These are phyloP conservation scores for Byasa hedistus DNA, from an alignment of 2,888 invertebrate species.

Conservation along the genomic window DNA sequence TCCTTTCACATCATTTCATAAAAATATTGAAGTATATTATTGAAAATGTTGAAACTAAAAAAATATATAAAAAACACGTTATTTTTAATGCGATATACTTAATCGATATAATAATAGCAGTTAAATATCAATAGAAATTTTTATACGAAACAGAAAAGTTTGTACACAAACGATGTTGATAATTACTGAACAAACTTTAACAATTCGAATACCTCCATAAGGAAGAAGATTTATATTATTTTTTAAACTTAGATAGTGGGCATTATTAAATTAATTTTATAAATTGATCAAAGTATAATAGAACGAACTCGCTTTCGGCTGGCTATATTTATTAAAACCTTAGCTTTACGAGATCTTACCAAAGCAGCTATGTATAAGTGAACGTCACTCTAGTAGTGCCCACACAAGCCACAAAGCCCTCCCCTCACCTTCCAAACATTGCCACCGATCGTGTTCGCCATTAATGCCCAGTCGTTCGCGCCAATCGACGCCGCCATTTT, in stretches of 20 bases:
- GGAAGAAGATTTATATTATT: neutral
- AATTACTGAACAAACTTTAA: no score
- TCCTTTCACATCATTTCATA: neutral
- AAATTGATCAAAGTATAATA: neutral
- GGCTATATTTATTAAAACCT: constrained; percentile 10
- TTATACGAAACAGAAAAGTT: no score
- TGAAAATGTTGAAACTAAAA: neutral
- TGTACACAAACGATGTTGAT: neutral
- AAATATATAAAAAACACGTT: neutral
- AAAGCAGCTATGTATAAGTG: constrained; percentile 47
- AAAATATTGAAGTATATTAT: neutral
- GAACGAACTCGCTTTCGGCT: neutral
- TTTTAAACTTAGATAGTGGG: neutral
- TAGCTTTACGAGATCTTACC: constrained; percentile 60
- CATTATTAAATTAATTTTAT: neutral
- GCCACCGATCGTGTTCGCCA: constrained; percentile 63
- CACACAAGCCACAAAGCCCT: constrained; percentile 61
- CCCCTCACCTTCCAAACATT: constrained; percentile 79
- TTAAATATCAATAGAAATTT: neutral
- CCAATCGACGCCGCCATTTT: constrained; percentile 76
- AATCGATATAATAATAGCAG: neutral
- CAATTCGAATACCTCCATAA: neutral
- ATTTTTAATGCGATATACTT: neutral
- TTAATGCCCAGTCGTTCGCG: constrained; percentile 74
- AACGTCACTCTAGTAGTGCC: constrained; percentile 53